Evolutionary conservation across 37 sponge, comb jelly and placozoan species (phyloP).

Genomic region (Axinella damicornis): DNA sequence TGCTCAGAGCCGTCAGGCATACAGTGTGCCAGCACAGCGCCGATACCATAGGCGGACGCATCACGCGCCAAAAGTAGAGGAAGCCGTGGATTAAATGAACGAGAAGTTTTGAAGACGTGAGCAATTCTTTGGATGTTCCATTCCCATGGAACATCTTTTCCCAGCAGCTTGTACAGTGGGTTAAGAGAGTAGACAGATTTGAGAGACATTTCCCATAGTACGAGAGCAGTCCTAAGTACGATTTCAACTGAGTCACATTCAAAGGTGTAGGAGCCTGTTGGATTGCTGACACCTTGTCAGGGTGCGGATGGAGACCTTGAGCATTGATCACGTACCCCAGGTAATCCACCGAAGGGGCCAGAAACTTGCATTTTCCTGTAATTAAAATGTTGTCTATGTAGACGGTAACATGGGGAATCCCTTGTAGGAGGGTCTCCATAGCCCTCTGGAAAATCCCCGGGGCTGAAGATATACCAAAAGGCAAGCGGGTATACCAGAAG

Average conservation of each 20-base stretch:
- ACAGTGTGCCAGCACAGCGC: slow-evolving; percentile 54
- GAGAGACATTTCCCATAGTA: slow-evolving; percentile 58
- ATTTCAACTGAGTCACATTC: slow-evolving; percentile 38
- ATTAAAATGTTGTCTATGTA: slow-evolving; percentile 76
- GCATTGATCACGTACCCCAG: slow-evolving; percentile 13
- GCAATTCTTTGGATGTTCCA: slow-evolving; percentile 34
- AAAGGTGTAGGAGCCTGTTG: slow-evolving; percentile 31
- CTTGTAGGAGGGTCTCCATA: slow-evolving; percentile 69
- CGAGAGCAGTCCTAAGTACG: slow-evolving; percentile 50
- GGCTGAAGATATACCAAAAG: slow-evolving; percentile 68
- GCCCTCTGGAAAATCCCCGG: slow-evolving; percentile 69
- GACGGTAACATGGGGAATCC: slow-evolving; percentile 36
- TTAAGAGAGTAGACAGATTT: slow-evolving; percentile 33
- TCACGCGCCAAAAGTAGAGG: slow-evolving; percentile 38
- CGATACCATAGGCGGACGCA: slow-evolving; percentile 61
- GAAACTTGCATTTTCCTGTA: slow-evolving; percentile 34
- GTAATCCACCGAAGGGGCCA: slow-evolving; percentile 30
- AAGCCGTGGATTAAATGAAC: slow-evolving; percentile 30
- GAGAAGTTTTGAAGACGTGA: slow-evolving; percentile 28
- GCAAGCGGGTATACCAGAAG: slow-evolving; percentile 66
- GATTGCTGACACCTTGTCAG: background rate
- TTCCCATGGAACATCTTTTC: slow-evolving; percentile 25
- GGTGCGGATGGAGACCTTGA: slow-evolving; percentile 4
- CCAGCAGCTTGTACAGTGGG: slow-evolving; percentile 42
- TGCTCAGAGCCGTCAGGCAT: slow-evolving; percentile 41